phyloP scores from a whole-genome alignment of 2,888 invertebrate species.

The Cryptus viduatorius region DNA sequence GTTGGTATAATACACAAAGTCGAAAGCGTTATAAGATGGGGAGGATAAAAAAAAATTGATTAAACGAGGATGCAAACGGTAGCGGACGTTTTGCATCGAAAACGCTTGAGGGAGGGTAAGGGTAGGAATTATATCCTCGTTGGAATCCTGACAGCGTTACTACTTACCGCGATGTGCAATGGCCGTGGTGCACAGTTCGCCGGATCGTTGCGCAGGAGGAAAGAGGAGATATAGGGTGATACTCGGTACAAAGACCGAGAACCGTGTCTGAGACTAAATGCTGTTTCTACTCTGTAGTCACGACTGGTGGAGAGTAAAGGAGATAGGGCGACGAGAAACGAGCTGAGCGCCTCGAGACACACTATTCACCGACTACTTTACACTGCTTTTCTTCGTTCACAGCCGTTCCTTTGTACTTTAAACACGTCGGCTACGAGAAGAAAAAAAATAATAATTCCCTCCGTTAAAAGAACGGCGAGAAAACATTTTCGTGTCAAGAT shows the following conservation, averaged over 20 bases:
- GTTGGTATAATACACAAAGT: no score
- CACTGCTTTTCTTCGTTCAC: constrained; percentile 18
- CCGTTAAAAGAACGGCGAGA: not conserved
- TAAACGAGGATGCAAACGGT: not conserved
- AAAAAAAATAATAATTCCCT: constrained; percentile 9
- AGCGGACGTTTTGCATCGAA: not conserved
- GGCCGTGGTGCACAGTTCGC: not conserved
- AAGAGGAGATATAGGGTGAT: not conserved
- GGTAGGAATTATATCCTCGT: constrained; percentile 35
- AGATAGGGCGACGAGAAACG: constrained; percentile 11
- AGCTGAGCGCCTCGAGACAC: not conserved
- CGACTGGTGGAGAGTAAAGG: constrained; percentile 7
- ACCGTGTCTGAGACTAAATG: constrained; percentile 37
- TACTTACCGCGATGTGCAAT: constrained; percentile 21
- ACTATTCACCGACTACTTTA: constrained; percentile 32
- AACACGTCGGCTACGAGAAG: not conserved
- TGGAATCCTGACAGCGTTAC: constrained; percentile 42
- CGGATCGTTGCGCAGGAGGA: not conserved
- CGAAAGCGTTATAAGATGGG: not conserved
- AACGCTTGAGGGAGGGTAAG: constrained; percentile 4
- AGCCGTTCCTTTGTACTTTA: constrained; percentile 7
- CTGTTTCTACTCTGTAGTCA: constrained; percentile 38
- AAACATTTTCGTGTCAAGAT: constrained; percentile 10
- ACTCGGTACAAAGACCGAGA: constrained; percentile 21
- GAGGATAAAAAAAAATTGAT: not conserved